Conservation (phyloP, 2,113 vertebrate species). For the Diglossa brunneiventris region DNA sequence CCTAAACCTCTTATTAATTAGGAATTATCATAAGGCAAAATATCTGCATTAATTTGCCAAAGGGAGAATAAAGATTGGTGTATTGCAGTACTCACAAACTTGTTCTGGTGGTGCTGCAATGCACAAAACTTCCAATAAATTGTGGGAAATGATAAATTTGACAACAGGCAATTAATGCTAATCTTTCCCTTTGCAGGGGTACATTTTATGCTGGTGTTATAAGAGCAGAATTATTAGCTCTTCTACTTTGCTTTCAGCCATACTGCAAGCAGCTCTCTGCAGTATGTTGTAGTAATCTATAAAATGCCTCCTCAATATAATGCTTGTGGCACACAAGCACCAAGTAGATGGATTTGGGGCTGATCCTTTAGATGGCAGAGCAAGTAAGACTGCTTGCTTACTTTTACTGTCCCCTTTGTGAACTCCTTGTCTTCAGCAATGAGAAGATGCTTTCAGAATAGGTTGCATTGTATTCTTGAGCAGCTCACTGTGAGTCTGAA, state of each 20-base stretch:
- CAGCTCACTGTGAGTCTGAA: constrained; percentile 30
- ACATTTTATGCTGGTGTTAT: constrained; percentile 46
- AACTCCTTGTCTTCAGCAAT: not conserved
- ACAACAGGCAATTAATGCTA: constrained; percentile 59
- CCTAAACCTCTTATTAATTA: constrained; percentile 64
- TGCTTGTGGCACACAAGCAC: not conserved
- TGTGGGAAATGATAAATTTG: constrained; percentile 51
- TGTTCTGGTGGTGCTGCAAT: constrained; percentile 45
- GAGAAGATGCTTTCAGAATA: not conserved
- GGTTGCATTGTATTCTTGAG: constrained; percentile 17
- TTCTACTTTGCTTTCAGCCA: not conserved
- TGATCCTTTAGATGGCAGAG: not conserved
- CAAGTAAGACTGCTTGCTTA: not conserved
- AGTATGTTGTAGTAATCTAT: not conserved
- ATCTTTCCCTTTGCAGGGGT: constrained; percentile 44
- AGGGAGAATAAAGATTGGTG: constrained; percentile 49
- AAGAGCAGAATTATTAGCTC: constrained; percentile 25
- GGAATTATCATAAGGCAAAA: constrained; percentile 60
- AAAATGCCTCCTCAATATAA: not conserved
- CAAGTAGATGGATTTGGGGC: not conserved
- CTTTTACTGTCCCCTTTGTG: not conserved
- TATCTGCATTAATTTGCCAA: constrained; percentile 50
- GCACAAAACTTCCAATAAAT: constrained; percentile 59
- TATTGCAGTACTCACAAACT: constrained; percentile 44
- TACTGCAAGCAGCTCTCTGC: not conserved